Percentiles rank a stretch among this genome's conserved stretches.
phyloP scores from a whole-genome alignment of 2,113 vertebrate species.

The Anas platyrhynchos region DNA sequence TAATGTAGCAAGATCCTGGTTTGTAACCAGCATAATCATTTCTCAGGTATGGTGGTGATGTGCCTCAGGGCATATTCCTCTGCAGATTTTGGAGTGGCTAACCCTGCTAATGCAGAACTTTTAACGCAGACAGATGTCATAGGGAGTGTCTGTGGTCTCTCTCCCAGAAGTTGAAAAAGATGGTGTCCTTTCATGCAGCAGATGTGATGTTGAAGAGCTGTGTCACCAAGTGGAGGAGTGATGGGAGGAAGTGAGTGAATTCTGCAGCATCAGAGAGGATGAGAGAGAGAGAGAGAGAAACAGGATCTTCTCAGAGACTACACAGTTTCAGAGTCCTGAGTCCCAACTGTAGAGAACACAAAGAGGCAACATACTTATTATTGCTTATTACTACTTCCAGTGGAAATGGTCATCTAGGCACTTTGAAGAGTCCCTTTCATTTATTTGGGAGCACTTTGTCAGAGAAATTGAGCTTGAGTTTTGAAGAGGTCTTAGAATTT shows the following conservation, averaged over 20 bases:
- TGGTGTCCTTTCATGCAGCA: not conserved
- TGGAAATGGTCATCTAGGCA: no score
- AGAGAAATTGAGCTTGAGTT: not conserved
- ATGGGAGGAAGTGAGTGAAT: not conserved
- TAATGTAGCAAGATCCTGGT: not conserved
- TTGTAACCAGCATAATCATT: not conserved
- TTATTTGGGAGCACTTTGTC: not conserved
- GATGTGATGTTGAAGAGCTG: no score
- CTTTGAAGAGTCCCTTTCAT: not conserved
- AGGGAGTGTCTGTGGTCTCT: not conserved
- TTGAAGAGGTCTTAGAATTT: not conserved
- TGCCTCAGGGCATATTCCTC: accelerated
- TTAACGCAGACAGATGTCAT: not conserved
- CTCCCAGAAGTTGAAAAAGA: not conserved
- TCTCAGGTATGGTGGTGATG: not conserved
- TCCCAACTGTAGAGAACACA: not conserved
- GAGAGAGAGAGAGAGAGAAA: not conserved
- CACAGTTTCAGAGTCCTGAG: not conserved
- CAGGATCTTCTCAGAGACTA: not conserved
- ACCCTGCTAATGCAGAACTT: not conserved
- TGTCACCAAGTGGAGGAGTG: not conserved
- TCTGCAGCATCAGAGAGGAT: not conserved
- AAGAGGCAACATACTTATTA: no score
- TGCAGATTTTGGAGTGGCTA: not conserved
- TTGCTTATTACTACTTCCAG: no score